A percentile compares a stretch with the other conserved stretches of the same genome.
phyloP scores from a whole-genome alignment of 2,113 vertebrate genomes.

The Peucedramus taeniatus region DNA sequence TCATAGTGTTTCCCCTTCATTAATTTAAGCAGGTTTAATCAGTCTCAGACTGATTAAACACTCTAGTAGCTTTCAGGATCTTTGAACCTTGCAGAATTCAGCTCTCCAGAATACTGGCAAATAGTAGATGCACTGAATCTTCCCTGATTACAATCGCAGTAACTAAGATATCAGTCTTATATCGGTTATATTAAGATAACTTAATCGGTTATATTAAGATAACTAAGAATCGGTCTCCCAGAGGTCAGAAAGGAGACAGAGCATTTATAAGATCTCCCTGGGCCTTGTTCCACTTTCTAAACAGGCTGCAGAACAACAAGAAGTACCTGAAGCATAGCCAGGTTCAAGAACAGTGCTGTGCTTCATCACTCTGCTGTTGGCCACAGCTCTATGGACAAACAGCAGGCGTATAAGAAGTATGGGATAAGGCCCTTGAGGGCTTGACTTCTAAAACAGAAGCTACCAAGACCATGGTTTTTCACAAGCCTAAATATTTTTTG shows the following conservation, averaged over 20 bases:
- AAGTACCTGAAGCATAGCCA: not conserved
- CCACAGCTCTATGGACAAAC: not conserved
- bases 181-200: no score
- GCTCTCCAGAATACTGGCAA: not conserved
- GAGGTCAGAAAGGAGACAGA: fast-evolving
- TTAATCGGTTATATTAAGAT: no score
- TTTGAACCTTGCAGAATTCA: not conserved
- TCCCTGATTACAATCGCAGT: not conserved
- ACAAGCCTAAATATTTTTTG: not conserved
- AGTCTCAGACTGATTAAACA: not conserved
- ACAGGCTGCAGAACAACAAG: not conserved
- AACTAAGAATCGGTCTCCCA: not conserved
- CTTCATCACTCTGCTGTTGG: not conserved
- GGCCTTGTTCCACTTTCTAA: not conserved
- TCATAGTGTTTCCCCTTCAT: not conserved
- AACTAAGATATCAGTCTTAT: not conserved
- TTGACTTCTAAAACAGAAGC: not conserved
- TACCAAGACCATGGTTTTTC: not conserved
- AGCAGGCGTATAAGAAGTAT: fast-evolving
- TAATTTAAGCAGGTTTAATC: not conserved
- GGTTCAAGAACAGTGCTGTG: not conserved
- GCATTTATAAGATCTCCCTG: not conserved
- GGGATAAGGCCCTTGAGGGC: not conserved
- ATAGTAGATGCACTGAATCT: not conserved
- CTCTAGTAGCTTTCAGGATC: not conserved